These are phyloP conservation scores for Oreochromis tanganicae DNA, from an alignment of 2,113 vertebrate genomes.

Conservation along the genomic window DNA sequence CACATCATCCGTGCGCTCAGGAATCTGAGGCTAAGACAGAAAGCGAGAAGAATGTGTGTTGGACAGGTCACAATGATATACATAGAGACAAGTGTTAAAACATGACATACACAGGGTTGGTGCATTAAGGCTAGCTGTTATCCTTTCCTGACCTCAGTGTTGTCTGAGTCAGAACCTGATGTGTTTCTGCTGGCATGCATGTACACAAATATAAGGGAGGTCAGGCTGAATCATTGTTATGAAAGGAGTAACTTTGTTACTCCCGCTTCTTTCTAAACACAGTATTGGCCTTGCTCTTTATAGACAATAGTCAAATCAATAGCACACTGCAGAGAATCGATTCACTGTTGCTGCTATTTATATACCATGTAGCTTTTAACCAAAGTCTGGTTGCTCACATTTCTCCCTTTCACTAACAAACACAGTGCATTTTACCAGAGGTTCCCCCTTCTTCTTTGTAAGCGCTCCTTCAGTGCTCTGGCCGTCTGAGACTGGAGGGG, in stretches of 20 bases:
- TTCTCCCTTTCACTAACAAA: background rate
- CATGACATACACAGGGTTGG: background rate
- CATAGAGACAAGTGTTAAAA: background rate
- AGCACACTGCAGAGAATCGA: background rate
- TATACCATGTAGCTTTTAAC: background rate
- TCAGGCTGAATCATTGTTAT: background rate
- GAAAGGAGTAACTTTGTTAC: background rate
- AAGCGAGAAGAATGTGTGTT: background rate
- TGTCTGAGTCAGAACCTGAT: slow-evolving; percentile 9
- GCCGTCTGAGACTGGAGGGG: slow-evolving; percentile 44
- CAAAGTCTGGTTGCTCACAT: background rate
- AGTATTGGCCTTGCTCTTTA: background rate
- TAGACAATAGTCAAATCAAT: slow-evolving; percentile 16
- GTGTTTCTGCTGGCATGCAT: background rate
- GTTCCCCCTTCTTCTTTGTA: slow-evolving; percentile 54
- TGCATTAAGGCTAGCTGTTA: background rate
- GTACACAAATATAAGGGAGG: background rate
- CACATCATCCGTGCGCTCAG: slow-evolving; percentile 64
- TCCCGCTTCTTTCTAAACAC: background rate
- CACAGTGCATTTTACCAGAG: slow-evolving; percentile 47
- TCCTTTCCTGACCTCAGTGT: slow-evolving; percentile 1
- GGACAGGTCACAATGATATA: background rate
- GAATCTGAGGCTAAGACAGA: slow-evolving; percentile 64
- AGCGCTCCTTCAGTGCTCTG: slow-evolving; percentile 41
- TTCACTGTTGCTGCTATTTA: background rate